Conservation (phyloP, 2,888 invertebrate species). For the Punctoribates punctum region DNA sequence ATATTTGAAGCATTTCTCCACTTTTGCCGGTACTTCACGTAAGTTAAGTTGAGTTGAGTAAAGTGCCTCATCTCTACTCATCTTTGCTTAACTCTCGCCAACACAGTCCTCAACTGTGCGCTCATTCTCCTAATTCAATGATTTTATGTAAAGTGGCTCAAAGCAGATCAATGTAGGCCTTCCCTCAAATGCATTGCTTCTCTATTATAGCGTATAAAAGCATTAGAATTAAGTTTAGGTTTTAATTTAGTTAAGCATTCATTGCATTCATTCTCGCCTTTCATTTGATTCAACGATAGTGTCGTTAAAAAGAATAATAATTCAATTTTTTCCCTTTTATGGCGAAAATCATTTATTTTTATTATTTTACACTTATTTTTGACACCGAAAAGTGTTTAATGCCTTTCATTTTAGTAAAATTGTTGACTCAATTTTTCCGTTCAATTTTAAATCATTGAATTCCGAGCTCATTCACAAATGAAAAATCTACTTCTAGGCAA, state of each 20-base stretch:
- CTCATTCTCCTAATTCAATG: slow-evolving; percentile 22
- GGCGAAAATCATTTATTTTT: too few relatives aligned
- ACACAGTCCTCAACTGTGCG: background rate
- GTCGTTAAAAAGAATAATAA: too few relatives aligned
- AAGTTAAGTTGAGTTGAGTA: background rate
- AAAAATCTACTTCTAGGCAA: too few relatives aligned
- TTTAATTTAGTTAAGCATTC: background rate
- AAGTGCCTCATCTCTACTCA: slow-evolving; percentile 13
- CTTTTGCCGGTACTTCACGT: background rate
- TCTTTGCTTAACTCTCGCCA: too few relatives aligned
- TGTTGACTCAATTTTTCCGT: too few relatives aligned
- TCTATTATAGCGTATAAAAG: background rate
- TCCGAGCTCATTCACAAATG: too few relatives aligned
- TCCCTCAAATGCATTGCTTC: too few relatives aligned
- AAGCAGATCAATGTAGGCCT: background rate
- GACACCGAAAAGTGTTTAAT: too few relatives aligned
- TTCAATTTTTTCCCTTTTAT: too few relatives aligned
- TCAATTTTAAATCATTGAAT: too few relatives aligned
- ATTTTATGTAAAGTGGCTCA: slow-evolving; percentile 32
- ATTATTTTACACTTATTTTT: too few relatives aligned
- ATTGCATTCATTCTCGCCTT: background rate
- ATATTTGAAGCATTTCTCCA: slow-evolving; percentile 16
- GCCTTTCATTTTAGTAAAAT: too few relatives aligned
- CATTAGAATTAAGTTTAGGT: background rate
- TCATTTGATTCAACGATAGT: background rate